phyloP scores from a whole-genome alignment of 2,888 invertebrate species.

The Brenthis hecate region DNA sequence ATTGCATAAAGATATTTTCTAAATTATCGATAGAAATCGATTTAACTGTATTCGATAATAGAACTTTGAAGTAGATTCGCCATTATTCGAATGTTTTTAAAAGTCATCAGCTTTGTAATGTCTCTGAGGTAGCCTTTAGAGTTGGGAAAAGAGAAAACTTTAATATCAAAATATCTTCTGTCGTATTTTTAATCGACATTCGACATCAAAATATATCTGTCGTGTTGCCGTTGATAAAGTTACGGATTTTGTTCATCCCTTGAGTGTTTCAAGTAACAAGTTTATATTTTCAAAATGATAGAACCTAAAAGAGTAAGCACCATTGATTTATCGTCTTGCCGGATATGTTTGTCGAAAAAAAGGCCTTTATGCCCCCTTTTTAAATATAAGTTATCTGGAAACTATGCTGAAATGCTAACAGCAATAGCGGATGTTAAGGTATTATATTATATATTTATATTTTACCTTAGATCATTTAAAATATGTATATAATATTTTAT shows the following conservation, averaged over 20 bases:
- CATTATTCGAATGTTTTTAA: too few relatives aligned
- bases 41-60: too few relatives aligned
- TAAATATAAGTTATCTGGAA: slow-evolving; percentile 74
- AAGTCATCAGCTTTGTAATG: too few relatives aligned
- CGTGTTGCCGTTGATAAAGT: slow-evolving; percentile 46
- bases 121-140: slow-evolving; percentile 7
- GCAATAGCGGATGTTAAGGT: slow-evolving; percentile 78
- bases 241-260: slow-evolving; percentile 55
- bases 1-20: too few relatives aligned
- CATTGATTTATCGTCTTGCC: slow-evolving; percentile 69
- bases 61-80: too few relatives aligned
- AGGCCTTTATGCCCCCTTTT: slow-evolving; percentile 73
- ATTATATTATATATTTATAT: slow-evolving; percentile 32
- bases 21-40: too few relatives aligned
- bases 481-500: background rate
- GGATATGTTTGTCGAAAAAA: slow-evolving; percentile 71
- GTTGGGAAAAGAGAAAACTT: slow-evolving; percentile 21
- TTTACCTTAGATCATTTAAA: background rate
- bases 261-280: slow-evolving; percentile 34
- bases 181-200: slow-evolving; percentile 36
- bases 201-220: slow-evolving; percentile 29
- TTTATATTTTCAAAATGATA: slow-evolving; percentile 54
- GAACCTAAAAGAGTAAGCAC: slow-evolving; percentile 49
- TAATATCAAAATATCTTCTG: slow-evolving; percentile 21
- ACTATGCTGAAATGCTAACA: slow-evolving; percentile 80